phyloP scores from a whole-genome alignment of 2,888 invertebrate genomes.

The Pterostichus madidus region DNA sequence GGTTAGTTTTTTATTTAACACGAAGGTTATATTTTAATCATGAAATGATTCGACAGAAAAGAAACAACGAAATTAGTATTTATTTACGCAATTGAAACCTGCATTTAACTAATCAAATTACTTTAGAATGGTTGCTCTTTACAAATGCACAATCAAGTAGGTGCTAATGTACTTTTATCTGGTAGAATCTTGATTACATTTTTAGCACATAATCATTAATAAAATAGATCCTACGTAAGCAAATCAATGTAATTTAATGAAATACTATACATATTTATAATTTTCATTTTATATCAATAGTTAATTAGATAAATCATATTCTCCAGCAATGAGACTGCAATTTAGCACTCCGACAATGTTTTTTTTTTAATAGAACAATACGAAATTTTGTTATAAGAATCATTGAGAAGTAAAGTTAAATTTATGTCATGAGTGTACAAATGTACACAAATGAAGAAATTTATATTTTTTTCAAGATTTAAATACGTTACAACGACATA shows the following conservation, averaged over 20 bases:
- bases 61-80: not conserved
- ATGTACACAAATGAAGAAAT: constrained; percentile 20
- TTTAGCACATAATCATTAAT: constrained; percentile 25
- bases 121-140: constrained; percentile 13
- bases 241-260: constrained; percentile 10
- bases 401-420: not conserved
- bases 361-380: not conserved
- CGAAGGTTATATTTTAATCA: constrained; percentile 17
- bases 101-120: not conserved
- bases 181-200: constrained; percentile 18
- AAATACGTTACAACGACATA: constrained; percentile 61
- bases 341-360: constrained; percentile 14
- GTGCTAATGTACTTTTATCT: constrained; percentile 10
- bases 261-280: not conserved
- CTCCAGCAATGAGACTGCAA: constrained; percentile 51
- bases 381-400: not conserved
- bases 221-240: constrained; percentile 36
- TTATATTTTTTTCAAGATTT: constrained; percentile 35
- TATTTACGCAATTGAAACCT: not conserved
- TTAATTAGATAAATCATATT: constrained; percentile 30
- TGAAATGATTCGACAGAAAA: constrained; percentile 9
- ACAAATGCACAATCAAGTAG: not conserved
- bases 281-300: constrained; percentile 9
- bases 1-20: not conserved
- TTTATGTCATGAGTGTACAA: not conserved